phyloP scores from a whole-genome alignment of 2,113 vertebrate species.

The Anolis carolinensis region DNA sequence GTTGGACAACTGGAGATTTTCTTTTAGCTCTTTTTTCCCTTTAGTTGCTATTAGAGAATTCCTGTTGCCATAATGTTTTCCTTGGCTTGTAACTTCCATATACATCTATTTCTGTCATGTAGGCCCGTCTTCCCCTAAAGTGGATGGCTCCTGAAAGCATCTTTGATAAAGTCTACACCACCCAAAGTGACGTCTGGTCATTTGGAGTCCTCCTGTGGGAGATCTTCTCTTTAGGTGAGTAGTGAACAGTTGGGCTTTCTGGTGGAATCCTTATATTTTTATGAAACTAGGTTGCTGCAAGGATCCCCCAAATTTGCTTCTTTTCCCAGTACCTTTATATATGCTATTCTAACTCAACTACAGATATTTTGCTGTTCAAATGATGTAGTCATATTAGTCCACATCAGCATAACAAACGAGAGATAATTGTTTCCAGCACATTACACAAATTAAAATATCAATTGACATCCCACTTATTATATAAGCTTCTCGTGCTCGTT shows the following conservation, averaged over 20 bases:
- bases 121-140: slow-evolving; percentile 96
- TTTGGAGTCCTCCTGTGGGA: slow-evolving; percentile 99
- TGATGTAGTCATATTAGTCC: too few relatives aligned
- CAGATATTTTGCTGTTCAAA: not conserved
- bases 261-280: too few relatives aligned
- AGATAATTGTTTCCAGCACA: too few relatives aligned
- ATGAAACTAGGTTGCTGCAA: not conserved
- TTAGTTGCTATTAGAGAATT: too few relatives aligned
- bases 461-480: too few relatives aligned
- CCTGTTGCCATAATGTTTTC: not conserved
- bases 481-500: too few relatives aligned
- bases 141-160: slow-evolving; percentile 99
- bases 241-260: not conserved
- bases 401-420: too few relatives aligned
- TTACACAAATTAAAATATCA: too few relatives aligned
- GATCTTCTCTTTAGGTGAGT: slow-evolving; percentile 96
- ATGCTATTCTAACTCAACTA: not conserved
- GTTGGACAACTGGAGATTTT: not conserved
- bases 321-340: not conserved
- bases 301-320: not conserved
- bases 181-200: slow-evolving; percentile 98
- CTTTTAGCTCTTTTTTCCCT: not conserved
- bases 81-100: not conserved
- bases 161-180: slow-evolving; percentile 98
- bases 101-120: slow-evolving; percentile 22